Evolutionary conservation across 2,113 vertebrate genomes (phyloP), one percentile per base, ranked within the genome.

Genomic region (Sporophila hypoxantha): DNA sequence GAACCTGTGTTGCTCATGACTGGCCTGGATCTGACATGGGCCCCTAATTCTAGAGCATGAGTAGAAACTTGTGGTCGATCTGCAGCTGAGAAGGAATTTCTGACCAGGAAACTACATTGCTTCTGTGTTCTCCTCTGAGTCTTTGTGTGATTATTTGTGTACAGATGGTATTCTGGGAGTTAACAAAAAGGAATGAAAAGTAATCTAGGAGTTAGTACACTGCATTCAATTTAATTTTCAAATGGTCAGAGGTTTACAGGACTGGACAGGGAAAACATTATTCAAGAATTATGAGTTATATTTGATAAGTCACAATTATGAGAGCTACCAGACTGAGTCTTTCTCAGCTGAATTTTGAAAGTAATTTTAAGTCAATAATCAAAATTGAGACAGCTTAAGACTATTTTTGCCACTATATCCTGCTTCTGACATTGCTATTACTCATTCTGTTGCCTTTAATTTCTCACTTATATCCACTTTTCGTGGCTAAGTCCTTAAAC

Each of bases 1-100:
- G 23, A 52, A 52, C 17, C 32, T 0, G 0, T 73, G 60, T 42
- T 80, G 22, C 8, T 39, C 5, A 14, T 44, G 27, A 4, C 3
- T 42, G 13, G 2, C 29, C 25, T 65, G 5, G 4, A 3, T 80
- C 32, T 76, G 30, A 17, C 15, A 19, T 10, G 13, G 11, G 3
- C 5, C 32, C 62, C 70, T 26, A 8, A 67, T 88, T 80, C 30
- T 15, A 17, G 61, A 53, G 20, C 10, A 16, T 34, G 8, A 57
- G 12, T 34, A 36, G 27, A 36, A 92, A 67, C 4, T 14, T 57
- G 22, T 61, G 30, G 4, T 59, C 8, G 10, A 20, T 47, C 39
- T 83, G 26, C 12, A 50, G 9, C 47, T 75, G 20, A 5, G 15
- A 66, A 7, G 14, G 8, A 49, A 27, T 27, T 27, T 77, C 75